These are phyloP conservation scores for Planococcus citri DNA, from an alignment of 1,140 invertebrate species.

Conservation along the genomic window DNA sequence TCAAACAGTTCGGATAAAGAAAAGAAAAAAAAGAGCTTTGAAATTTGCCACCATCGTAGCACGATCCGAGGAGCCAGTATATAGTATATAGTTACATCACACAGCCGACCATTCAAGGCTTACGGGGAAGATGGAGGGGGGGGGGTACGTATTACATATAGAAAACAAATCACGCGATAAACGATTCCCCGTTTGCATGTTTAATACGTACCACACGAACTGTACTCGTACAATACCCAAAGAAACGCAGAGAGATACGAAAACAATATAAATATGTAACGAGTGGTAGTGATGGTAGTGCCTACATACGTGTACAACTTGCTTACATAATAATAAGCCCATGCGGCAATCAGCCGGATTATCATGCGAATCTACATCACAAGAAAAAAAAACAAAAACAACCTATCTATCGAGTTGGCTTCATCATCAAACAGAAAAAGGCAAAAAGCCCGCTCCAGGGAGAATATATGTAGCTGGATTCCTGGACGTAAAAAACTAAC, in stretches of 20 bases:
- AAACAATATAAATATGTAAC: conserved; percentile 16
- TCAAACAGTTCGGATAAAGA: not conserved
- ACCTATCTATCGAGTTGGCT: no score
- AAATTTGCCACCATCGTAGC: not conserved
- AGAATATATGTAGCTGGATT: no score
- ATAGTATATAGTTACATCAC: not conserved
- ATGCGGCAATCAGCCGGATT: conserved; percentile 2
- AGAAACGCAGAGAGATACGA: no score
- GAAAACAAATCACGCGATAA: conserved; percentile 6
- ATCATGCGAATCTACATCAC: conserved; percentile 4
- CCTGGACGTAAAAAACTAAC: no score
- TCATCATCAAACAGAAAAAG: no score
- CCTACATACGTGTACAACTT: not conserved
- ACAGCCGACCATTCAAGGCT: not conserved
- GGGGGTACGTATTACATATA: not conserved
- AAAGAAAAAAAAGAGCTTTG: not conserved
- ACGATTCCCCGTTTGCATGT: conserved; percentile 5
- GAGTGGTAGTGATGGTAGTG: no score
- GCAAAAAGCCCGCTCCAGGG: no score
- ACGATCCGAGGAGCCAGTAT: not conserved
- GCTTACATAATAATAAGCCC: conserved; percentile 19
- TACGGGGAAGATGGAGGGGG: not conserved
- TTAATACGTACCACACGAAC: no score
- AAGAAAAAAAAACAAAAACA: no score
- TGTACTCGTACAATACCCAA: no score